phyloP scores from a whole-genome alignment of 2,113 vertebrate genomes.

The Oryctolagus cuniculus region DNA sequence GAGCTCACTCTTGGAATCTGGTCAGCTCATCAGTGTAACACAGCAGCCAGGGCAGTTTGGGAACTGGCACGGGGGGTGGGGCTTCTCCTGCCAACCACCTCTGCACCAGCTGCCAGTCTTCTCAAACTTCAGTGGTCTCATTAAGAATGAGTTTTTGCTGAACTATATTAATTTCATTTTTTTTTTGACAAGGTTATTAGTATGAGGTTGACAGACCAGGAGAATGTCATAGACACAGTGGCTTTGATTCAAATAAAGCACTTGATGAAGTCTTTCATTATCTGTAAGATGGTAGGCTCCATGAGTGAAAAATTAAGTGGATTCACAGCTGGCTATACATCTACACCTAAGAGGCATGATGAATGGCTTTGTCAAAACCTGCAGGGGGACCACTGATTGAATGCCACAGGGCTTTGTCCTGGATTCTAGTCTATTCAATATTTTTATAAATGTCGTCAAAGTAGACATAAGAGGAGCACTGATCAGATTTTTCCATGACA shows the following conservation, averaged over 20 bases:
- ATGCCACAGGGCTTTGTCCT: conserved; percentile 16
- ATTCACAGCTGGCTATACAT: conserved; percentile 56
- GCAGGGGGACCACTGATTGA: conserved; percentile 13
- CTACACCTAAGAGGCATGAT: conserved; percentile 31
- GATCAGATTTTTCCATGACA: conserved; percentile 59
- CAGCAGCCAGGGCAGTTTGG: too few species aligned
- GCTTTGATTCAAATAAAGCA: conserved; percentile 54
- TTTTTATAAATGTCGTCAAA: conserved; percentile 65
- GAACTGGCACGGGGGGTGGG: background rate
- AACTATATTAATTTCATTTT: conserved; percentile 46
- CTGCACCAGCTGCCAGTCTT: background rate
- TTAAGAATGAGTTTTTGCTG: conserved; percentile 47
- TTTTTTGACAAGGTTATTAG: conserved; percentile 59
- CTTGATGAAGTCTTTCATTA: conserved; percentile 60
- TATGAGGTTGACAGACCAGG: conserved; percentile 45
- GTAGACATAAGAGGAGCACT: conserved; percentile 19
- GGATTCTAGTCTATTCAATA: conserved; percentile 39
- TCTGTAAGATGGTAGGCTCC: background rate
- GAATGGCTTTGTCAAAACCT: conserved; percentile 35
- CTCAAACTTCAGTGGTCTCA: conserved; percentile 42
- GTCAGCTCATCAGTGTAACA: background rate
- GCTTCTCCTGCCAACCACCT: background rate
- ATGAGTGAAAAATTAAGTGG: conserved; percentile 41
- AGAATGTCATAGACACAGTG: background rate
- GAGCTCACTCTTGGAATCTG: background rate